Base-by-base conservation (phyloP, 2,797 vertebrate species). In the Holocentrus rufus region DNA sequence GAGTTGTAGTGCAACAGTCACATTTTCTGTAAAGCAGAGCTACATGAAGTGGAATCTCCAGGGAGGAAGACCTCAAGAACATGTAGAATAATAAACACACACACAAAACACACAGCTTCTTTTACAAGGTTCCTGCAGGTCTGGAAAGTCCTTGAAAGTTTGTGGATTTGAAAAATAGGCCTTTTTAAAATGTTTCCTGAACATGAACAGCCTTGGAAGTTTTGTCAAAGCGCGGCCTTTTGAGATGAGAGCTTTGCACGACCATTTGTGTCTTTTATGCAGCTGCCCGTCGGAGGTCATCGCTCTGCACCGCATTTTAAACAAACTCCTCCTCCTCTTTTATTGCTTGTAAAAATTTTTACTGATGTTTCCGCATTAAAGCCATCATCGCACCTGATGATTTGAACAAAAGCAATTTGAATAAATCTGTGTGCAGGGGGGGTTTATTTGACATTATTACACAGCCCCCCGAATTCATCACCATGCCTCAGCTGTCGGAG, bases 11-110 rank as follows among this genome's bases (percentile, higher is more conserved):
- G 17, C 62, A 67, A 64, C 56, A n/a, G 54, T 66, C 64, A 66
- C 47, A 49, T 83, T 85, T 76, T 71, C 85, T 79, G 70, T 68
- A 55, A 69, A n/a, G 50, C 66, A 46, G 31, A 65, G 67, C 47
- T 47, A 44, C 68, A 77, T 76, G 46, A 69, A 62, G 65, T 74
- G 46, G 53, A 62, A 20, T 72, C 70, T 81, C 67, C 50, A 10
- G 70, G 69, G 82, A 74, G 34, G 25, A 39, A 44, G 23, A 1
- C 7, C 0, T 15, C 36, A 31, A 27, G 34, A 52, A 52, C 18
- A 31, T 60, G 58, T 39, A 39, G 69, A 60, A 7, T 55, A 7
- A 62, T 62, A 59, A 22, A 25, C 59, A 9, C 7, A 13, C 44
- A 59, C 22, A 15, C 25, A 58, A 27, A 65, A 58, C 46, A 39